Conservation (phyloP, 2,888 invertebrate genomes). For the Drosophila subsilvestris region DNA sequence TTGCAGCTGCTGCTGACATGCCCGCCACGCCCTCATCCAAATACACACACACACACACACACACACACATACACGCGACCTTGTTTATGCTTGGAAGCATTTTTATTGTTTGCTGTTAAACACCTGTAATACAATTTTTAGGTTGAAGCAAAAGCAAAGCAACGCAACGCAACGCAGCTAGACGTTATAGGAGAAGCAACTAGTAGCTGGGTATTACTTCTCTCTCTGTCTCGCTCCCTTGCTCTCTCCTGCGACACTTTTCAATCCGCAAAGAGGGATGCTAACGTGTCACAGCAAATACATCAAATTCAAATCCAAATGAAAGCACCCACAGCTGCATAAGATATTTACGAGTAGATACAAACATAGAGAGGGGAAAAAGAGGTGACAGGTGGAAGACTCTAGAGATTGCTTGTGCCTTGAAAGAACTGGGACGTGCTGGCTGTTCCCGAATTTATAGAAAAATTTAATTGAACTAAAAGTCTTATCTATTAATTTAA, state of each 20-base stretch:
- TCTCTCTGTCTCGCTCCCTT: no score
- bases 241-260: neutral
- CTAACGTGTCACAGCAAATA: conserved; percentile 28
- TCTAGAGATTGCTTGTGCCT: no score
- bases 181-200: conserved; percentile 16
- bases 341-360: neutral
- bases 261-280: neutral
- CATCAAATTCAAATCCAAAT: conserved; percentile 29
- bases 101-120: conserved; percentile 73
- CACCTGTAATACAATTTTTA: conserved; percentile 69
- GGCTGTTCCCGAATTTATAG: no score
- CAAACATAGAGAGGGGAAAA: neutral
- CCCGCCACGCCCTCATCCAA: conserved; percentile 5
- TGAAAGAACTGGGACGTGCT: no score
- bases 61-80: neutral
- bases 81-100: conserved; percentile 53
- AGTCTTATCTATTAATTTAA: no score
- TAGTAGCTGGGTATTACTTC: conserved; percentile 32
- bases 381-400: neutral
- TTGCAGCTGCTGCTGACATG: conserved; percentile 62
- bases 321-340: conserved; percentile 23
- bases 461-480: no score
- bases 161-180: neutral
- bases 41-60: neutral
- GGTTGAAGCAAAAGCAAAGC: neutral